A percentile compares a stretch with the other conserved stretches of the same genome.
Evolutionary conservation across 2,113 vertebrate species (phyloP).

Genomic region (Penelope pileata): DNA sequence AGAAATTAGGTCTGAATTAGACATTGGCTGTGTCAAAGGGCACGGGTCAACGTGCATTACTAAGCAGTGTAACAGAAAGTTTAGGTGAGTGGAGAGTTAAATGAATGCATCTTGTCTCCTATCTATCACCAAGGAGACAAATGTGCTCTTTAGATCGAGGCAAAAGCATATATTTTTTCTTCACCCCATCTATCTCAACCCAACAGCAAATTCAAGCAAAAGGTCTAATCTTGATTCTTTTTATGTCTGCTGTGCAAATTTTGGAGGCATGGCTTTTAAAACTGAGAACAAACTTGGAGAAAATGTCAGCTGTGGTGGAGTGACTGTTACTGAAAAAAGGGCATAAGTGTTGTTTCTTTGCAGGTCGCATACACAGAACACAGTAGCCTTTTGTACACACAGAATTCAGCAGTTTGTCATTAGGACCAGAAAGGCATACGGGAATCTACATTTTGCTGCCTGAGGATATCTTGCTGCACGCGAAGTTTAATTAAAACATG

Average conservation of each 20-base stretch:
- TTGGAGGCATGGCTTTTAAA: neutral
- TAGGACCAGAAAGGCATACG: neutral
- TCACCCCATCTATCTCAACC: neutral
- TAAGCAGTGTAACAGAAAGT: neutral
- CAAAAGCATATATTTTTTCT: neutral
- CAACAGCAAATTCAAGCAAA: neutral
- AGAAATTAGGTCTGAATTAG: neutral
- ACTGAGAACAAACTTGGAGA: neutral
- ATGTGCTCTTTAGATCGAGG: neutral
- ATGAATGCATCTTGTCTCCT: neutral
- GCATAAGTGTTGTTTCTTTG: neutral
- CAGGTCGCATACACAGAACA: neutral
- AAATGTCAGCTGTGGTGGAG: neutral
- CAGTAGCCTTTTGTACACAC: neutral
- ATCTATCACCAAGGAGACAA: neutral
- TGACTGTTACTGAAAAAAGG: neutral
- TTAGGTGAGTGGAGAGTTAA: neutral
- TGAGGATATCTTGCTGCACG: constrained; percentile 20
- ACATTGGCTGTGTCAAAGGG: neutral
- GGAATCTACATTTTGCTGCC: neutral
- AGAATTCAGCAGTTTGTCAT: neutral
- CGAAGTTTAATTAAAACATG: constrained; percentile 43
- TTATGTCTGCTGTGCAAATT: neutral
- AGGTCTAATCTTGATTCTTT: neutral
- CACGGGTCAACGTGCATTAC: neutral